Evolutionary conservation across 2,797 vertebrate species (phyloP).

Genomic region (Mormyrops attenuatus): DNA sequence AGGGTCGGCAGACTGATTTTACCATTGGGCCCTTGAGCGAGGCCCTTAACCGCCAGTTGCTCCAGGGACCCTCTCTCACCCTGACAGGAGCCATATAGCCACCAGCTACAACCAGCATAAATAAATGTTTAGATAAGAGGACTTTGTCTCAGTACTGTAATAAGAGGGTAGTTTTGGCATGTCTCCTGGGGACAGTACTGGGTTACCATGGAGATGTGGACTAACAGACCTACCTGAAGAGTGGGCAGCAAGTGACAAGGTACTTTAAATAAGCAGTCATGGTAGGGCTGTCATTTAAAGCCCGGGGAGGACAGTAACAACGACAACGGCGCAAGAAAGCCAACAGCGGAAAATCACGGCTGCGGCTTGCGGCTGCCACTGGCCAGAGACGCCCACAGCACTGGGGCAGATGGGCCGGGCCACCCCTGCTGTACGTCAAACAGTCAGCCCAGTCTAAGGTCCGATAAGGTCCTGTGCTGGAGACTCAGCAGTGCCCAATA

Average conservation of each 20-base stretch:
- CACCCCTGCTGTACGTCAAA: background rate
- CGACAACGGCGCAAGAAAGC: background rate
- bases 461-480: background rate
- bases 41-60: background rate
- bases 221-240: background rate
- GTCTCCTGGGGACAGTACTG: background rate
- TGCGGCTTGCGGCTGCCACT: background rate
- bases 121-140: background rate
- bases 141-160: background rate
- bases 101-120: background rate
- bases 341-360: background rate
- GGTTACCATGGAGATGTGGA: conserved; percentile 19
- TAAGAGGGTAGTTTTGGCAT: background rate
- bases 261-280: background rate
- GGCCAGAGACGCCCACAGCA: background rate
- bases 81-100: background rate
- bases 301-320: background rate
- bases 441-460: background rate
- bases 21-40: background rate
- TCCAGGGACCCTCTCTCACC: background rate
- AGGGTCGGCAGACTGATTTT: background rate
- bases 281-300: background rate
- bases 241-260: background rate
- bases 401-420: background rate
- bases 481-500: background rate